A percentile compares a stretch with the other conserved stretches of the same genome.
These are phyloP conservation scores for Dromius quadrimaculatus DNA, from an alignment of 2,888 invertebrate genomes.

Conservation along the genomic window DNA sequence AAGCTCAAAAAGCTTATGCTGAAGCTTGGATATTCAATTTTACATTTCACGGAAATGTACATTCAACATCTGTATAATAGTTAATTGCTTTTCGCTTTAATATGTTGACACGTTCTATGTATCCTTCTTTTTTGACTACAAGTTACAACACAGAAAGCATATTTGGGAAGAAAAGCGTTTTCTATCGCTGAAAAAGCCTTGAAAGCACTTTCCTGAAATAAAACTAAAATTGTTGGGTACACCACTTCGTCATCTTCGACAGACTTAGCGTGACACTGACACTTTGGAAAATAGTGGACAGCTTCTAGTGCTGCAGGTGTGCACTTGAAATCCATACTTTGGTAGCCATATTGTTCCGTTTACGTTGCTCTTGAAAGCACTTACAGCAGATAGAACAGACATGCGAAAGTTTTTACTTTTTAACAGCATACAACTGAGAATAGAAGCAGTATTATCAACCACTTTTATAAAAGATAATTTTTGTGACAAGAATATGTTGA, in stretches of 20 bases:
- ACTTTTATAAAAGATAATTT: neutral
- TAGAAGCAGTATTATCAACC: too few species aligned
- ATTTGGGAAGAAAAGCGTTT: too few species aligned
- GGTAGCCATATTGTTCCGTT: conserved; percentile 30
- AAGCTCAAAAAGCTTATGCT: conserved; percentile 15
- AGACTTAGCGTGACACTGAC: neutral
- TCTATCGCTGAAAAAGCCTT: too few species aligned
- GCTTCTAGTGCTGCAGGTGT: neutral
- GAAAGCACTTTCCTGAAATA: too few species aligned
- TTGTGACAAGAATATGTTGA: neutral
- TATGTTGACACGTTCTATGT: too few species aligned
- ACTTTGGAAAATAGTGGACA: neutral
- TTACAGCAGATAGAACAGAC: conserved; percentile 15
- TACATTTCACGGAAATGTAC: conserved; percentile 10
- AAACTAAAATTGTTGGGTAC: too few species aligned
- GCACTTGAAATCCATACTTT: neutral
- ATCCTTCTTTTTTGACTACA: too few species aligned
- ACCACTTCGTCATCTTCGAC: conserved; percentile 4
- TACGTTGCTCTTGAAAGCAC: conserved; percentile 27
- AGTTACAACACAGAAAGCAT: too few species aligned
- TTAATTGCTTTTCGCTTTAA: too few species aligned
- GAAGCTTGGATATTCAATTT: neutral
- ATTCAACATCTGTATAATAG: too few species aligned
- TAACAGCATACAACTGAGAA: too few species aligned
- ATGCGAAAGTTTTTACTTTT: conserved; percentile 4